phyloP scores from a whole-genome alignment of 2,888 invertebrate genomes.

The Eristalis tenax region DNA sequence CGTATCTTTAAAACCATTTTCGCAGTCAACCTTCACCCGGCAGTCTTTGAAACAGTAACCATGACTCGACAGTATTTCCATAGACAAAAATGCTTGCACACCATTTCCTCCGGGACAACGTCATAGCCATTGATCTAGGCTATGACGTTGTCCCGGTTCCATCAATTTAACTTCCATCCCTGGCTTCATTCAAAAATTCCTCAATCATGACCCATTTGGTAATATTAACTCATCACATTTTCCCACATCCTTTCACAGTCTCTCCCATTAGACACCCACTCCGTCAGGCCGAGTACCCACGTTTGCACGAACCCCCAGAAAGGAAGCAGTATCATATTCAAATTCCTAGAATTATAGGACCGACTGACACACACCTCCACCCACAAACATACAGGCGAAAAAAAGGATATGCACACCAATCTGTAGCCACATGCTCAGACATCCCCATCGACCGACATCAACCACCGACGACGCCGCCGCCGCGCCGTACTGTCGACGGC shows the following conservation, averaged over 20 bases:
- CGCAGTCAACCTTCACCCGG: background rate
- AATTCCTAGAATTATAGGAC: background rate
- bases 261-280: background rate
- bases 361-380: background rate
- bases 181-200: slow-evolving; percentile 19
- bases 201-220: slow-evolving; percentile 35
- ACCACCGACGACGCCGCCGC: background rate
- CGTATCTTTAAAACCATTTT: background rate
- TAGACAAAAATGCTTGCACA: slow-evolving; percentile 17
- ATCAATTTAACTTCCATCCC: slow-evolving; percentile 22
- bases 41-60: background rate
- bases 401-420: slow-evolving; percentile 27
- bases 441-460: slow-evolving; percentile 31
- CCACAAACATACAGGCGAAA: background rate
- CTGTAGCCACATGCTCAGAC: slow-evolving; percentile 32
- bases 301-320: background rate
- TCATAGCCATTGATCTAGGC: slow-evolving; percentile 19
- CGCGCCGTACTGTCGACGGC: slow-evolving; percentile 48
- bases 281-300: background rate
- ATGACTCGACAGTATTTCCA: slow-evolving; percentile 20
- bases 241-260: background rate
- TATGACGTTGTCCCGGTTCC: slow-evolving; percentile 16
- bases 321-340: background rate
- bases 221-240: slow-evolving; percentile 48
- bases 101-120: slow-evolving; percentile 35